A percentile compares a stretch with the other conserved stretches of the same genome.
phyloP scores from a whole-genome alignment of 1,140 invertebrate genomes.

The Aphelinus certus region DNA sequence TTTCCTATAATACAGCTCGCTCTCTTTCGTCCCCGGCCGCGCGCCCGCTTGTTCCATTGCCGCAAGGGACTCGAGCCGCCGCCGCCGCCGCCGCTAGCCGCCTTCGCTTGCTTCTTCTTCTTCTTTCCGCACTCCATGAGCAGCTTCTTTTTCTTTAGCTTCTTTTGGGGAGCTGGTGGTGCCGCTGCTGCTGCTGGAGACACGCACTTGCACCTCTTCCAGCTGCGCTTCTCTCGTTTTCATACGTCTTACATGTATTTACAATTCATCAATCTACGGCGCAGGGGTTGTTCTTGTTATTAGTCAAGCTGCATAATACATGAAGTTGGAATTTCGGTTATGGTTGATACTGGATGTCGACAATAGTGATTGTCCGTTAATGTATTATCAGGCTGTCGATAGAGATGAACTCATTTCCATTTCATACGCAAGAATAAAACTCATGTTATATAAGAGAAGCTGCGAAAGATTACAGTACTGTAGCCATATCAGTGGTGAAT shows the following conservation, averaged over 20 bases:
- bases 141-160: background rate
- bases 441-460: no score
- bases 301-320: constrained; percentile 15
- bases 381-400: no score
- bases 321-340: constrained; percentile 1
- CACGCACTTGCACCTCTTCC: background rate
- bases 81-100: no score
- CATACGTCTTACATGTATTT: constrained; percentile 35
- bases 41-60: constrained; percentile 35
- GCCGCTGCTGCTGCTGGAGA: background rate
- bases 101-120: background rate
- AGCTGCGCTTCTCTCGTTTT: background rate
- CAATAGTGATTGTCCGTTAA: no score
- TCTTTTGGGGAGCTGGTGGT: background rate
- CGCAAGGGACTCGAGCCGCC: constrained; percentile 11
- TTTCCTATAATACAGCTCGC: constrained; percentile 5
- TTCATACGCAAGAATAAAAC: no score
- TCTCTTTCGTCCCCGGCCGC: background rate
- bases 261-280: constrained; percentile 21
- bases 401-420: no score
- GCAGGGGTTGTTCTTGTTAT: background rate
- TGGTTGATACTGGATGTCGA: background rate
- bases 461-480: no score
- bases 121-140: constrained; percentile 11
- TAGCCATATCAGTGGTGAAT: no score